Percentiles rank a stretch among this genome's conserved stretches.
phyloP scores from a whole-genome alignment of 2,113 vertebrate species.

The human region DNA sequence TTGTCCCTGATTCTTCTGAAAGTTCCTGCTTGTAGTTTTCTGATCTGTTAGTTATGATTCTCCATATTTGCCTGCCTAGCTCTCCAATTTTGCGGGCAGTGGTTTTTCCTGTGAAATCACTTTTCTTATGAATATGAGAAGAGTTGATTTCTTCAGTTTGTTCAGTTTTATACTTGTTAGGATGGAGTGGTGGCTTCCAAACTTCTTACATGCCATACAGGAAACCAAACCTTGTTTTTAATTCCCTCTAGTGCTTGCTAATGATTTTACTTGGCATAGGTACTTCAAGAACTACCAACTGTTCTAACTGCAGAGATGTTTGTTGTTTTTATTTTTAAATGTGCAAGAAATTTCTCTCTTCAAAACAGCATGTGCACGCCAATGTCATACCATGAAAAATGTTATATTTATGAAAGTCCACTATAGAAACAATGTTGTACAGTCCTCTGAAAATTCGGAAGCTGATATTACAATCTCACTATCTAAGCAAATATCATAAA shows the following conservation, averaged over 20 bases:
- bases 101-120: neutral
- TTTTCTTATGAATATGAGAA: neutral
- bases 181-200: neutral
- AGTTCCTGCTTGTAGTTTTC: neutral
- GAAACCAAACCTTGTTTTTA: neutral
- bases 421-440: neutral
- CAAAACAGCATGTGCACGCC: neutral
- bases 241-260: neutral
- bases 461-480: neutral
- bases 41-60: neutral
- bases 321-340: neutral
- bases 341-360: neutral
- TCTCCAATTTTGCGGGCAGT: neutral
- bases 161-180: neutral
- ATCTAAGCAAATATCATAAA: conserved; percentile 7
- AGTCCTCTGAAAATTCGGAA: neutral
- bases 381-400: neutral
- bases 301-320: neutral
- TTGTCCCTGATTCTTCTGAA: neutral
- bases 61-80: neutral
- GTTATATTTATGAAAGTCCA: neutral
- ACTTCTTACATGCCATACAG: neutral
- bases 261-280: neutral
- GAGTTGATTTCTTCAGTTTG: neutral
- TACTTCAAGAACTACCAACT: neutral